Base-by-base conservation (phyloP, 2,797 vertebrate genomes). In the Loris lydekkerianus region DNA sequence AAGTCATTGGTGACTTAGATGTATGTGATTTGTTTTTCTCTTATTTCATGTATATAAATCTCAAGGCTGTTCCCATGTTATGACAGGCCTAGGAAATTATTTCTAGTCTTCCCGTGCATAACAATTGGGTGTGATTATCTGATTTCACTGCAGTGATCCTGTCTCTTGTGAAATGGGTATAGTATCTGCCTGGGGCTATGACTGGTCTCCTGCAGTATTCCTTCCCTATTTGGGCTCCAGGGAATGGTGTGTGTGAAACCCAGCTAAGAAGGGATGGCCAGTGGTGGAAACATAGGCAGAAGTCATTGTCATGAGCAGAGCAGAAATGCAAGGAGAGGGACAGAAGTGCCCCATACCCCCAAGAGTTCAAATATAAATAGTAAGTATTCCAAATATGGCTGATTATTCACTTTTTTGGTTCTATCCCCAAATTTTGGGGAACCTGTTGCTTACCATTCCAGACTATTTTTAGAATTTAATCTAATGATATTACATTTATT, bases 401-500 rank as follows among this genome's bases (percentile, higher is more conserved):
- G 37, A 37, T 75, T 20, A 5, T 23, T 97, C 29, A 53, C 2
- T 10, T 82, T 92, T 27, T 93, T 60, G 31, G 10, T 69, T 81
- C 77, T 86, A 31, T 29, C 27, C 77, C 40, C 3, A 85, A 72
- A 25, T 40, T 53, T 53, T 37, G 65, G 73, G 77, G 34, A 60
- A 82, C 1, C 37, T 60, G 27, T 86, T 91, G 43, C 29, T 31
- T 80, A 46, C 25, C 14, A 18, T 65, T 83, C 14, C 18, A 43
- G 72, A 65, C 18, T 46, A 1, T 40, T 84, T 86, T 86, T 40
- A 89, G 31, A 43, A 37, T 89, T 81, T 73, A 81, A 25, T 10
- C 69, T 93, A 80, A 72, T 86, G 13, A 73, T 56, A 86, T 87
- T 70, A 29, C 11, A 49, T 7, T 80, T 75, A 65, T 75, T 94